Percentiles rank a stretch among this genome's conserved stretches.
Evolutionary conservation across 2,888 invertebrate genomes (phyloP).

Genomic region (Archips crataeganus): DNA sequence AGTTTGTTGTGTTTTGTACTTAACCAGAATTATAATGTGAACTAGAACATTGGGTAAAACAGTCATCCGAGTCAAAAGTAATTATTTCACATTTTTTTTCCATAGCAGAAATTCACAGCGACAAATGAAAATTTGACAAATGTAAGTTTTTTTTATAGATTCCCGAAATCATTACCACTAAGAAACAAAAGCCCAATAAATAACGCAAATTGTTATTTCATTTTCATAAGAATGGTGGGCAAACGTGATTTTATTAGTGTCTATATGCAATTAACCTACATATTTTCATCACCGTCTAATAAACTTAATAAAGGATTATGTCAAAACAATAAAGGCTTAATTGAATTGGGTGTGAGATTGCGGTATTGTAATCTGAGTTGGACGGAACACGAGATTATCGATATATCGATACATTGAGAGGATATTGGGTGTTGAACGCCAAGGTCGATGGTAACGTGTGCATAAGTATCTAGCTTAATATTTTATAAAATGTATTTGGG

Average conservation of each 20-base stretch:
- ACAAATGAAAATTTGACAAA: not conserved
- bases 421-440: conserved; percentile 19
- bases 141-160: not conserved
- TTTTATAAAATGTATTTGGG: no score
- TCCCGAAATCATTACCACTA: no score
- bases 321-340: conserved; percentile 31
- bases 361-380: conserved; percentile 32
- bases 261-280: conserved; percentile 18
- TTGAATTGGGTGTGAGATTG: conserved; percentile 38
- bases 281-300: conserved; percentile 2
- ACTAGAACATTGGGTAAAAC: no score
- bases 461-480: no score
- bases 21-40: no score
- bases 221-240: conserved; percentile 3
- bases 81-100: no score
- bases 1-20: not conserved
- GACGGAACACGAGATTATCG: conserved; percentile 20
- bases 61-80: no score
- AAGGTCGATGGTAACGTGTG: no score
- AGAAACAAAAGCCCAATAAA: conserved; percentile 3
- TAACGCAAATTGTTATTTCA: not conserved
- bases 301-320: conserved; percentile 6
- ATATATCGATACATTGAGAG: conserved; percentile 7
- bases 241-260: not conserved
- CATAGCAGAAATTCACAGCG: no score